Evolutionary conservation across 2,888 invertebrate species (phyloP).

Genomic region (Brenthis daphne): DNA sequence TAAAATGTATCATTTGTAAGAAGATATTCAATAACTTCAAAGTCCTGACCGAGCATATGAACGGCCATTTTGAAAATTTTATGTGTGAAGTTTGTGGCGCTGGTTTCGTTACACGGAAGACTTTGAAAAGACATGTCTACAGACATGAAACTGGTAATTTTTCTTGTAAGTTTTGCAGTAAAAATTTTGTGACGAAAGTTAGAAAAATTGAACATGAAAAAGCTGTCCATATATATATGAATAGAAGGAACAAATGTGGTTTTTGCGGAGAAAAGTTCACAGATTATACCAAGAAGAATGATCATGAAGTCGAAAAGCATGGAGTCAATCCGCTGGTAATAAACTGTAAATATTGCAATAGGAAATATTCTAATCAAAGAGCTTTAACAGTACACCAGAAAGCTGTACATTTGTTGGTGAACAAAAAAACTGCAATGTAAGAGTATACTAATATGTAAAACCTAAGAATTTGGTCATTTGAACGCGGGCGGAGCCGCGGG

Average conservation of each 20-base stretch:
- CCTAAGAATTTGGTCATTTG: too few relatives aligned
- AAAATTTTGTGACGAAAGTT: conserved; percentile 67
- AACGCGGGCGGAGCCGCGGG: too few relatives aligned
- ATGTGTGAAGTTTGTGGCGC: conserved; percentile 75
- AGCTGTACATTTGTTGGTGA: background rate
- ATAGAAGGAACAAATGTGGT: conserved; percentile 54
- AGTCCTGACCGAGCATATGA: conserved; percentile 61
- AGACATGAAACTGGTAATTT: conserved; percentile 56
- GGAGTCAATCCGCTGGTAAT: conserved; percentile 64
- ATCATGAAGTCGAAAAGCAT: conserved; percentile 61
- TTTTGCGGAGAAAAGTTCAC: conserved; percentile 60
- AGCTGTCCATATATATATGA: conserved; percentile 56
- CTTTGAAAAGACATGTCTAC: conserved; percentile 52
- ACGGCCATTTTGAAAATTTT: conserved; percentile 64
- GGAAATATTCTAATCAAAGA: conserved; percentile 72
- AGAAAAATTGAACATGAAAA: conserved; percentile 68
- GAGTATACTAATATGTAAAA: too few relatives aligned
- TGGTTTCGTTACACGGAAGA: conserved; percentile 63
- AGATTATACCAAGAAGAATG: conserved; percentile 65
- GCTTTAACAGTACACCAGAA: conserved; percentile 66
- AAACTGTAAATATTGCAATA: conserved; percentile 72
- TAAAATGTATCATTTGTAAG: conserved; percentile 51
- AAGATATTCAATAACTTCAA: conserved; percentile 38
- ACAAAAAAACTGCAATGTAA: too few relatives aligned
- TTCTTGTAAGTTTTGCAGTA: conserved; percentile 64